Conservation (phyloP, 1,140 invertebrate species). For the Leptestheria dahalacensis region DNA sequence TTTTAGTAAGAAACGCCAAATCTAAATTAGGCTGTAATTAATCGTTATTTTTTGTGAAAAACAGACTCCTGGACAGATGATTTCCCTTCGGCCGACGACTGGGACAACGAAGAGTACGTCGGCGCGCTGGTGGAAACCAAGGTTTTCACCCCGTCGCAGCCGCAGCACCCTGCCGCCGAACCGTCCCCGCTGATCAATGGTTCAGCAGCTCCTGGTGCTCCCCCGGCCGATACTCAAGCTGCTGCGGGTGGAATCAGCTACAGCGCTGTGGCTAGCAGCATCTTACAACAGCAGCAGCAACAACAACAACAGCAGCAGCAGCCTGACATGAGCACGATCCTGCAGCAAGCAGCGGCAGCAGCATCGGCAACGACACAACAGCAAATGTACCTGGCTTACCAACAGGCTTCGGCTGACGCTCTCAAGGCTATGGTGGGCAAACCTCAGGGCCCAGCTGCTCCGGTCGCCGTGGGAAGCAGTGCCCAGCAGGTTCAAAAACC, state of each 20-base stretch:
- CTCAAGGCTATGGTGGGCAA: constrained; percentile 41
- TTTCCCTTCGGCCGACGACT: constrained; percentile 54
- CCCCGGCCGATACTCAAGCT: constrained; percentile 5
- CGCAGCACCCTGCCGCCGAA: constrained; percentile 17
- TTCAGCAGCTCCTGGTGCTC: constrained; percentile 14
- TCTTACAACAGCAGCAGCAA: constrained; percentile 20
- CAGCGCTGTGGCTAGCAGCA: constrained; percentile 20
- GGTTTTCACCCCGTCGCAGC: constrained; percentile 56
- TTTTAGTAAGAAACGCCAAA: too few relatives aligned
- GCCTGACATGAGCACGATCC: constrained; percentile 22
- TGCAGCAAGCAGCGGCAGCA: constrained; percentile 24
- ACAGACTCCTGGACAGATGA: constrained; percentile 29
- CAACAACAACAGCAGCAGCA: constrained; percentile 14
- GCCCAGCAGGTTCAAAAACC: constrained; percentile 28
- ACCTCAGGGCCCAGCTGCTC: constrained; percentile 21
- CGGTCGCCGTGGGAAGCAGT: neutral
- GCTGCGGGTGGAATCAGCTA: constrained; percentile 11
- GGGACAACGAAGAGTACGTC: constrained; percentile 89
- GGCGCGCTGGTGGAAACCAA: constrained; percentile 86
- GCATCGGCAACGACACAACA: constrained; percentile 16
- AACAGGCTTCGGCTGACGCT: constrained; percentile 42
- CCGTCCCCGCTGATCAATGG: constrained; percentile 11
- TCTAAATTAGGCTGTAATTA: too few relatives aligned
- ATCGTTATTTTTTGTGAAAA: constrained; percentile 18
- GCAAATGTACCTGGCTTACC: constrained; percentile 29